Conservation (phyloP, 1,140 invertebrate species). For the Sinella curviseta region DNA sequence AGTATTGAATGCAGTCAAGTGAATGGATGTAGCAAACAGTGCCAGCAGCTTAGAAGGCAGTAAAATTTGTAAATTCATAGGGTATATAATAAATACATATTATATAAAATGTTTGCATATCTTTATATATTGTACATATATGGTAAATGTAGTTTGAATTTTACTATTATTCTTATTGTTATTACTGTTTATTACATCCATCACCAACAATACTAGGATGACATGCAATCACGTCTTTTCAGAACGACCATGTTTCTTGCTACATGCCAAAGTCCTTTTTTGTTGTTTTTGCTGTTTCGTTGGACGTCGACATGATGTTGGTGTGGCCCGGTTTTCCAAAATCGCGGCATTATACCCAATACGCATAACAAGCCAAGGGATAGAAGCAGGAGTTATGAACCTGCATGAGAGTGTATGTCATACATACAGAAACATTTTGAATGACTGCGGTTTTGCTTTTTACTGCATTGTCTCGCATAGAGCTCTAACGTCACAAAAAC, state of each 20-base stretch:
- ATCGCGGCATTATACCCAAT: neutral
- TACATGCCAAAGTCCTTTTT: neutral
- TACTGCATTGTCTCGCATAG: no score
- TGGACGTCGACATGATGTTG: neutral
- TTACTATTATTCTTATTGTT: neutral
- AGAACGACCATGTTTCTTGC: neutral
- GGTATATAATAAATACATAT: neutral
- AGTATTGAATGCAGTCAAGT: neutral
- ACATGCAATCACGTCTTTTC: neutral
- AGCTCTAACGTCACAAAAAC: no score
- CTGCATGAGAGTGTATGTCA: neutral
- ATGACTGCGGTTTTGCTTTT: neutral
- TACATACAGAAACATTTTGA: neutral
- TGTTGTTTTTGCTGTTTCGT: neutral
- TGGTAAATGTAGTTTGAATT: neutral
- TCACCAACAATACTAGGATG: neutral
- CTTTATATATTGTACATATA: conserved; percentile 10
- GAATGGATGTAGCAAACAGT: neutral
- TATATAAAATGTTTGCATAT: neutral
- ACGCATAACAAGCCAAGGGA: neutral
- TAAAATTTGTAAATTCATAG: neutral
- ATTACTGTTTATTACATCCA: neutral
- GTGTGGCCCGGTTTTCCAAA: neutral
- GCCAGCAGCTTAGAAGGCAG: neutral
- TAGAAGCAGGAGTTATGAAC: neutral